phyloP scores from a whole-genome alignment of 2,797 vertebrate genomes.

The Petrocephalus schoutedeni region DNA sequence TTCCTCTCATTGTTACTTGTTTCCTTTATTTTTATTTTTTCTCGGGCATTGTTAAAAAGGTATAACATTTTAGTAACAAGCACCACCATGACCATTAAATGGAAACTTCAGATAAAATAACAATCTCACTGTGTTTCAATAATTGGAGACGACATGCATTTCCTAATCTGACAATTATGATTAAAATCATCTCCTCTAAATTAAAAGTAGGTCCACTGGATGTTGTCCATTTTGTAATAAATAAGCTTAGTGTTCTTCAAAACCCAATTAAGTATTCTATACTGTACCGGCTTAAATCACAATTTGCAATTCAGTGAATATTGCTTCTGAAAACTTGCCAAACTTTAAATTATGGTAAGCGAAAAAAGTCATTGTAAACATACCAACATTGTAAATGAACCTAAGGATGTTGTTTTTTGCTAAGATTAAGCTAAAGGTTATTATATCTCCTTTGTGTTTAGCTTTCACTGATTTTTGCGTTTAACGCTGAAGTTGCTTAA shows the following conservation, averaged over 20 bases:
- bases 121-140: not conserved
- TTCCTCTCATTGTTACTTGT: not conserved
- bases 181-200: constrained; percentile 53
- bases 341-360: not conserved
- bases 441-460: not conserved
- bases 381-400: not conserved
- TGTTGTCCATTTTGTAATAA: constrained; percentile 38
- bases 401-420: not conserved
- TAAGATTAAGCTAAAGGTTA: not conserved
- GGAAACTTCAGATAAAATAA: not conserved
- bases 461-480: not conserved
- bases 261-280: constrained; percentile 6
- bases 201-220: constrained; percentile 36
- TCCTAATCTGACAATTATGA: constrained; percentile 47
- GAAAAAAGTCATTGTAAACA: constrained; percentile 11
- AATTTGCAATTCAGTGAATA: not conserved
- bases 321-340: not conserved
- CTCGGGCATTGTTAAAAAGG: not conserved
- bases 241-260: constrained; percentile 43
- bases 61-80: not conserved
- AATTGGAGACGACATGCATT: constrained; percentile 46
- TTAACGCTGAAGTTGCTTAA: not conserved
- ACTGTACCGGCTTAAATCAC: not conserved
- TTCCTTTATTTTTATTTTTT: not conserved
- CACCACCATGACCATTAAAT: not conserved